Conservation (phyloP, 1,140 invertebrate species). For the Psix sp. region DNA sequence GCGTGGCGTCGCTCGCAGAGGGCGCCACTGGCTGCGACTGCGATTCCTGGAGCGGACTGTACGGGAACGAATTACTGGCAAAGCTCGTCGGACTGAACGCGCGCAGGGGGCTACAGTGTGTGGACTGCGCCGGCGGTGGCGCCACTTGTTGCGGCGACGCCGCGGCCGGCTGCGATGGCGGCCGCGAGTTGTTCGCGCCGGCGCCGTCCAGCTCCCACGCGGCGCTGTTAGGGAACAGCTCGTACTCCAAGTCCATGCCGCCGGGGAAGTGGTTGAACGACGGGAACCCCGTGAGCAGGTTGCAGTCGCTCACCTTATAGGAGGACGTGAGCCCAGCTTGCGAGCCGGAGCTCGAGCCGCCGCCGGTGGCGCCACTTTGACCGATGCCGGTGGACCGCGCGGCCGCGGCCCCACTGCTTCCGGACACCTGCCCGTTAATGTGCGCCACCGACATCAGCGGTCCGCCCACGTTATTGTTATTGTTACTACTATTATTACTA, state of each 20-base stretch:
- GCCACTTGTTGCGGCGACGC: conserved; percentile 69
- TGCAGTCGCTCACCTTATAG: conserved; percentile 63
- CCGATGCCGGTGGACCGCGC: conserved; percentile 57
- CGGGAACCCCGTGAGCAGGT: conserved; percentile 63
- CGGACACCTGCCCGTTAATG: conserved; percentile 73
- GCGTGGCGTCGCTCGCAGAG: conserved; percentile 56
- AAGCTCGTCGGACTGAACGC: conserved; percentile 73
- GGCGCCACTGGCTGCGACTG: conserved; percentile 59
- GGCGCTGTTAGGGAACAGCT: conserved; percentile 77
- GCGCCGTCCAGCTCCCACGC: conserved; percentile 77
- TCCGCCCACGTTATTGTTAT: conserved; percentile 76
- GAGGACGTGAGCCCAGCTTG: conserved; percentile 53
- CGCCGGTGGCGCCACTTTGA: conserved; percentile 8
- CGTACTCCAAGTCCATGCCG: conserved; percentile 80
- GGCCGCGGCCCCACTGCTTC: conserved; percentile 14
- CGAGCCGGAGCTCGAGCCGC: conserved; percentile 42
- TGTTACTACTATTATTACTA: conserved; percentile 73
- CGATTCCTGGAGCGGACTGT: conserved; percentile 79
- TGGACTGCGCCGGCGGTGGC: conserved; percentile 56
- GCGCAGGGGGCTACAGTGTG: conserved; percentile 70
- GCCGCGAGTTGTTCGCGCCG: conserved; percentile 74
- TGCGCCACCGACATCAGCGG: conserved; percentile 74
- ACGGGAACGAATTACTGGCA: conserved; percentile 78
- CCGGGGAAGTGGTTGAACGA: conserved; percentile 72
- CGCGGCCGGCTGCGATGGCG: conserved; percentile 75